Conservation (phyloP, 2,113 vertebrate species). For the Mirounga angustirostris region DNA sequence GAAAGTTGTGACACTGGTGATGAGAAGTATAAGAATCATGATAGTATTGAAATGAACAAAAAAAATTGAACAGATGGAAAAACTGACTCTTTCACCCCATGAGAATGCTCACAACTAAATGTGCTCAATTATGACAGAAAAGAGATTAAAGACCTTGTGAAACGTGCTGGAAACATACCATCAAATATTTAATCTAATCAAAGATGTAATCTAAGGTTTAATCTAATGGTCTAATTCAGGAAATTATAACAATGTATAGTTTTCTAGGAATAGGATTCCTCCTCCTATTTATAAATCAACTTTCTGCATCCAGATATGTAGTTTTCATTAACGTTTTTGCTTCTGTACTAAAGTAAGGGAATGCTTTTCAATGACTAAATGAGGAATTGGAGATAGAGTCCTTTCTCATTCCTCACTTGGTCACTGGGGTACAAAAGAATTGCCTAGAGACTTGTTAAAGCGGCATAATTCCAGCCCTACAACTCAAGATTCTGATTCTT, state of each 20-base stretch:
- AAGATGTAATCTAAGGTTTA: neutral
- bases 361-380: neutral
- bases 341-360: neutral
- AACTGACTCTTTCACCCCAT: neutral
- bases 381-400: neutral
- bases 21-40: neutral
- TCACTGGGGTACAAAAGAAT: neutral
- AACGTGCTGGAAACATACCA: neutral
- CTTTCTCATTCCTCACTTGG: neutral
- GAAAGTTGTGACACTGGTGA: neutral
- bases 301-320: neutral
- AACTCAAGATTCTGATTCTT: neutral
- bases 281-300: neutral
- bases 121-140: neutral
- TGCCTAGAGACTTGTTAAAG: neutral
- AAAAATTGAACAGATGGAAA: neutral
- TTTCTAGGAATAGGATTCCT: neutral
- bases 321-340: neutral
- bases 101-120: neutral
- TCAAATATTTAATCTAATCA: neutral
- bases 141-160: neutral
- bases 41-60: neutral
- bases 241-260: neutral
- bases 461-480: neutral
- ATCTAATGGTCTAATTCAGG: neutral